Evolutionary conservation across 2,888 invertebrate species (phyloP), one percentile per base, ranked within the genome.

Genomic region (Apomyelois bistriatella): DNA sequence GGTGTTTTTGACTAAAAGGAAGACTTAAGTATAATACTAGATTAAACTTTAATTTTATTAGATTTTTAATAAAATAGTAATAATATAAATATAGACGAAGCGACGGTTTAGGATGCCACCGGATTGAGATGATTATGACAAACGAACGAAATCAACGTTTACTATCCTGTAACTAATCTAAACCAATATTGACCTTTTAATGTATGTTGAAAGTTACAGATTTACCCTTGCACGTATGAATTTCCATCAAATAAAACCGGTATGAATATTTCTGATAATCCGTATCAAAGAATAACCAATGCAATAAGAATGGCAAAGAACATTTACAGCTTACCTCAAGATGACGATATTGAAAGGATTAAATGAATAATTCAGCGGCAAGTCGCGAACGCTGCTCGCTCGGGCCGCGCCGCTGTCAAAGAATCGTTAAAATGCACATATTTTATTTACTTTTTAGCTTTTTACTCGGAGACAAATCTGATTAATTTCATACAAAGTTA

Each of bases 301-400:
- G 71, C 68, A 70, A 75, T 58, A 62, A 58, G 63, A 70, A 67
- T 55, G 64, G 68, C 61, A 71, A 74, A 76, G 73, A 72, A 58
- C 60, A 67, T 60, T 58, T 58, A 61, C 70, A 70, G 62, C 70
- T 73, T 68, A 72, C 70, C 70, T 70, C 68, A 69, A 72, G 74
- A 71, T 70, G 69, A 66, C 65, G 76, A 80, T 82, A 82, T 82
- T 78, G 81, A 80, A 82, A 82, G 82, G 82, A 82, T 82, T 82
- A 82, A 82, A 82, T 82, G 82, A 82, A 82, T 82, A 70, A 82
- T 82, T 80, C 80, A 82, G 78, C 61, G 74, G 64, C 79, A 80
- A 81, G 81, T 80, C 78, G 70, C 66, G 70, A 76, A 74, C 71
- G 72, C 60, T 71, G 70, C 72, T 72, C 70, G 71, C 74, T 76